Conservation (phyloP, 2,888 invertebrate genomes). For the Metalampra italica region DNA sequence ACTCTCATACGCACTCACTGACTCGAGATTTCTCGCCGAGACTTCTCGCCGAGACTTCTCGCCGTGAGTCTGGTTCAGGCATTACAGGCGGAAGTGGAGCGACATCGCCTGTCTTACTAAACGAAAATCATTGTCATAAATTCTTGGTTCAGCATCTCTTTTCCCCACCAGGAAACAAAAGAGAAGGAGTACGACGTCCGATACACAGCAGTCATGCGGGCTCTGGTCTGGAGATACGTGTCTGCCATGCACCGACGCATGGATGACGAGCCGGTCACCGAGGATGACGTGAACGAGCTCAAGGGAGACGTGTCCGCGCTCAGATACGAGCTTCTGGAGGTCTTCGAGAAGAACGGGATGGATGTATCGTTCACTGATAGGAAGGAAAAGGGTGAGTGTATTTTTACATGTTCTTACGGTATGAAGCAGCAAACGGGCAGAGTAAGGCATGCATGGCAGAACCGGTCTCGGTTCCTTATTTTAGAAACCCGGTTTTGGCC, state of each 20-base stretch:
- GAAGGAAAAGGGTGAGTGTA: conserved; percentile 83
- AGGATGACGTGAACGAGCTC: conserved; percentile 95
- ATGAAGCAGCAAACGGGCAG: no score
- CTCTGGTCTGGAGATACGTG: conserved; percentile 95
- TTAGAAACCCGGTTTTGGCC: no score
- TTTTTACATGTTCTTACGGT: not conserved
- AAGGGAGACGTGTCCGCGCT: conserved; percentile 96
- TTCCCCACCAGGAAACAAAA: conserved; percentile 70
- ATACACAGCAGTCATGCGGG: conserved; percentile 91
- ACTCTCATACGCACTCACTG: no score
- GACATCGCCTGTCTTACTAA: no score
- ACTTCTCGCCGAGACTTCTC: no score
- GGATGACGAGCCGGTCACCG: conserved; percentile 92
- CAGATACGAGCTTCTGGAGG: conserved; percentile 93
- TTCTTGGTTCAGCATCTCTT: no score
- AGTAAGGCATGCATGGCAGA: no score
- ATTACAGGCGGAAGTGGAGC: no score
- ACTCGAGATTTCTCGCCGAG: no score
- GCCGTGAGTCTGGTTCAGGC: no score
- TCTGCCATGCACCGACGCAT: conserved; percentile 90
- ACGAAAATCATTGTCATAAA: no score
- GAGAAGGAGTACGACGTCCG: conserved; percentile 83
- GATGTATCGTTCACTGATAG: conserved; percentile 86
- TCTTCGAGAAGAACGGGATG: conserved; percentile 92
- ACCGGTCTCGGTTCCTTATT: no score